These are phyloP conservation scores for Chrysotoxum bicinctum DNA, from an alignment of 2,888 invertebrate genomes.

Conservation along the genomic window DNA sequence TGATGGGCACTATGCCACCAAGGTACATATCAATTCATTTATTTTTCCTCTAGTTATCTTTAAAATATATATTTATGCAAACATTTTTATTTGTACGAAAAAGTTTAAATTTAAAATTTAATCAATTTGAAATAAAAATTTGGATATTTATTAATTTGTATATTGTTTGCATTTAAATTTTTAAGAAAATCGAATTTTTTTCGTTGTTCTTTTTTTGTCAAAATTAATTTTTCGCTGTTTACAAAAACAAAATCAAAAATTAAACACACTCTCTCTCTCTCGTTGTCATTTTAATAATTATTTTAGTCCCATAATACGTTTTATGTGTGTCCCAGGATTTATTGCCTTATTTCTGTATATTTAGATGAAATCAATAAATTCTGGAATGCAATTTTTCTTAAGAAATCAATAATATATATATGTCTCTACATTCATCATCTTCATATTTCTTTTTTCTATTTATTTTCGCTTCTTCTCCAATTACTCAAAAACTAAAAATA, in stretches of 20 bases:
- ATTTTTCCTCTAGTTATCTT: slow-evolving; percentile 49
- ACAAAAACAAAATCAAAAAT: slow-evolving; percentile 8
- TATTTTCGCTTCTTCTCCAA: slow-evolving; percentile 72
- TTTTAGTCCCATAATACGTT: slow-evolving; percentile 16
- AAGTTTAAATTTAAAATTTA: slow-evolving; percentile 5
- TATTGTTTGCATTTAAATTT: slow-evolving; percentile 65
- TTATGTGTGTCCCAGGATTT: slow-evolving; percentile 12
- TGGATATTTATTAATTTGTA: slow-evolving; percentile 33
- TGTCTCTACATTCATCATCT: slow-evolving; percentile 67
- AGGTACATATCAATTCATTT: slow-evolving; percentile 79
- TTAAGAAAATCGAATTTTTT: slow-evolving; percentile 28
- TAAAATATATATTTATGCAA: slow-evolving; percentile 47
- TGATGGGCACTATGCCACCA: slow-evolving; percentile 83
- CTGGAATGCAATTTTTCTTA: slow-evolving; percentile 36
- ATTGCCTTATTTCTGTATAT: not conserved
- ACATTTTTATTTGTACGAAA: slow-evolving; percentile 16
- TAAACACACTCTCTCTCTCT: slow-evolving; percentile 22
- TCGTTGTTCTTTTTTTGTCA: slow-evolving; percentile 15
- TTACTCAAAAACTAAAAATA: slow-evolving; percentile 43
- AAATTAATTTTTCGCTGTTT: slow-evolving; percentile 59
- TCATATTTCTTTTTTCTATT: slow-evolving; percentile 70
- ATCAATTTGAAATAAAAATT: slow-evolving; percentile 21
- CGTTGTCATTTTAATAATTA: slow-evolving; percentile 41
- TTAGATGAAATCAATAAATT: not conserved
- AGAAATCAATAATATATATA: slow-evolving; percentile 37